phyloP scores from a whole-genome alignment of 2,888 invertebrate species.

The Lasioglossum oenotherae region DNA sequence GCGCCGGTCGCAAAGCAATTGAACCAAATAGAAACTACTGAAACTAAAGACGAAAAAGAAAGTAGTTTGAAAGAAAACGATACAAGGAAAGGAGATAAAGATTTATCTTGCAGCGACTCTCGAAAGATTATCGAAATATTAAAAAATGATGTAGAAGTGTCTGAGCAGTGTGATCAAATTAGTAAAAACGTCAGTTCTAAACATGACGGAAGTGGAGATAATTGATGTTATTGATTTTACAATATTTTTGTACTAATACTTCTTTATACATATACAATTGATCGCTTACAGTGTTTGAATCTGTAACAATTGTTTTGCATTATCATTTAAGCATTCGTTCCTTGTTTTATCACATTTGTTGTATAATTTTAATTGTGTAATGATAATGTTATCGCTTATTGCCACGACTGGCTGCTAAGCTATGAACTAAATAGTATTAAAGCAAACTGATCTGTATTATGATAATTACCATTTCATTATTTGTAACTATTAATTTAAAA shows the following conservation, averaged over 20 bases:
- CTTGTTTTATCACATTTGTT: neutral
- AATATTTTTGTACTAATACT: neutral
- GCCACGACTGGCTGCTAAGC: neutral
- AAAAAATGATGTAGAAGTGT: neutral
- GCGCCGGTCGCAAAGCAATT: neutral
- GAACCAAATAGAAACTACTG: neutral
- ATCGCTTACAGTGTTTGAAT: neutral
- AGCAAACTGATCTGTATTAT: neutral
- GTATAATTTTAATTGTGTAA: neutral
- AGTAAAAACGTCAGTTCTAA: neutral
- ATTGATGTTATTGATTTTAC: constrained; percentile 19
- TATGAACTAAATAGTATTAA: neutral
- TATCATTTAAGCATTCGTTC: neutral
- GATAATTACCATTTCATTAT: neutral
- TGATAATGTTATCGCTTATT: neutral
- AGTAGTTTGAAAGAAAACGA: neutral
- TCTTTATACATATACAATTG: neutral
- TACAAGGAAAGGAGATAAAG: neutral
- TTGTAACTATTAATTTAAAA: constrained; percentile 23
- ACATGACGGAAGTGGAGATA: constrained; percentile 25
- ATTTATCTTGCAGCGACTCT: constrained; percentile 32
- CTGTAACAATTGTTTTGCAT: neutral
- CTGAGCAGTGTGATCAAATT: neutral
- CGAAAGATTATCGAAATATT: neutral
- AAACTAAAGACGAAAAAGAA: neutral